Evolutionary conservation across 1,140 invertebrate species (phyloP).

Genomic region (Dendroctonus valens): DNA sequence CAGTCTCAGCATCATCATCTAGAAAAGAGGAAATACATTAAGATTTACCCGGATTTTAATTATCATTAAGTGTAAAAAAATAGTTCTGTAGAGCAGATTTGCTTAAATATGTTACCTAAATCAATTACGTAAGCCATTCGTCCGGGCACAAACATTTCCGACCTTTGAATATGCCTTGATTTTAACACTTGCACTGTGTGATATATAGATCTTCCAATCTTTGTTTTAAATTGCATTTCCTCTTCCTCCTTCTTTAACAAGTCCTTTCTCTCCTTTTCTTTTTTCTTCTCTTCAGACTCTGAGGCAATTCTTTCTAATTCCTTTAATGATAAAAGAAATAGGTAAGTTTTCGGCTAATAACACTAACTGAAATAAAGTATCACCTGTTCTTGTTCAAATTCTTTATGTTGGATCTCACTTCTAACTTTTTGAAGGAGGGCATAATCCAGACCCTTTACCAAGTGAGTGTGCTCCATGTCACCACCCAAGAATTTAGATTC

Average conservation of each 20-base stretch:
- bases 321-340: not conserved
- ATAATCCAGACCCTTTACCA: constrained; percentile 99
- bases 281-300: constrained; percentile 59
- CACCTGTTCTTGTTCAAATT: constrained; percentile 76
- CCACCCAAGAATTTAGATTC: constrained; percentile 99
- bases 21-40: constrained; percentile 12
- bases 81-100: no score
- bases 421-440: constrained; percentile 95
- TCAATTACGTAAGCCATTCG: constrained; percentile 99
- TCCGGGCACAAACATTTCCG: constrained; percentile 93
- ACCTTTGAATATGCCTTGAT: constrained; percentile 72
- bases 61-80: no score
- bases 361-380: not conserved
- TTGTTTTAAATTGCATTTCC: constrained; percentile 78
- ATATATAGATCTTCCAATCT: constrained; percentile 73
- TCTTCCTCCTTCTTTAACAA: constrained; percentile 63
- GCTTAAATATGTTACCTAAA: constrained; percentile 54
- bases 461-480: constrained; percentile 99
- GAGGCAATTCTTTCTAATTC: constrained; percentile 72
- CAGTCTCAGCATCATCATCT: constrained; percentile 85
- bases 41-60: not conserved
- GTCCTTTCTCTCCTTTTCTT: constrained; percentile 63
- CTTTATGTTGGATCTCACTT: constrained; percentile 73
- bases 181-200: constrained; percentile 66
- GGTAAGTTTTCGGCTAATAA: not conserved